Evolutionary conservation across 2,888 invertebrate species (phyloP).

Genomic region (Ditylenchus weischeri): DNA sequence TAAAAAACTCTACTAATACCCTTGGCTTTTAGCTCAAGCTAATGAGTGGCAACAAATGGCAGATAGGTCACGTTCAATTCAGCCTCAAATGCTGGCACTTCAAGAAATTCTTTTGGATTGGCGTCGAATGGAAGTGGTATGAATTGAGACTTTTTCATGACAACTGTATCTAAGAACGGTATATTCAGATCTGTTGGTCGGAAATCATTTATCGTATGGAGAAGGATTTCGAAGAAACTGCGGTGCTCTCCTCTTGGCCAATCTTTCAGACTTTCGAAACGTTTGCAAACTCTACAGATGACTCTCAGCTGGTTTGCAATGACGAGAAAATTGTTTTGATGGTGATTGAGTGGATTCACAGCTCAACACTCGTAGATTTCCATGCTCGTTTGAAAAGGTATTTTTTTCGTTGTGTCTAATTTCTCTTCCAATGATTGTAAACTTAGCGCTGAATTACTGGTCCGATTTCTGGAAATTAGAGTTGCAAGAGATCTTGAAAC

Average conservation of each 20-base stretch:
- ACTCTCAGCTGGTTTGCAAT: constrained; percentile 5
- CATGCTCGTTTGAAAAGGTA: constrained; percentile 68
- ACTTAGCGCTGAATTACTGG: constrained; percentile 2
- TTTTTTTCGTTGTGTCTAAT: constrained; percentile 17
- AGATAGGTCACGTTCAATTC: constrained; percentile 69
- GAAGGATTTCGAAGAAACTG: constrained; percentile 38
- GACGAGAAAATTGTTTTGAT: constrained; percentile 43
- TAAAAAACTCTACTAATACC: not conserved
- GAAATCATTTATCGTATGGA: constrained; percentile 40
- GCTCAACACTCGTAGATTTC: constrained; percentile 80
- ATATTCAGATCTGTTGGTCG: constrained; percentile 34
- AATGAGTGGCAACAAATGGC: constrained; percentile 58
- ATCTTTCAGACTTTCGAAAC: constrained; percentile 45
- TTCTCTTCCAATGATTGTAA: not conserved
- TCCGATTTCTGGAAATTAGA: constrained; percentile 1
- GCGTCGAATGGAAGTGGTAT: constrained; percentile 68
- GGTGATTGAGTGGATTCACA: constrained; percentile 67
- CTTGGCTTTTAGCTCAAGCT: constrained; percentile 40
- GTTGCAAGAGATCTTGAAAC: too few species aligned
- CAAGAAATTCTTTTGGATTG: constrained; percentile 81
- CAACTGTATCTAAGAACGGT: too few species aligned
- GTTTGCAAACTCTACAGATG: constrained; percentile 3
- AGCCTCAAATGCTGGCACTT: constrained; percentile 70
- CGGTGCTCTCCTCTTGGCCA: constrained; percentile 49
- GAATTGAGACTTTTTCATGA: not conserved